Evolutionary conservation across 2,113 vertebrate genomes (phyloP), one percentile per base, ranked within the genome.

Genomic region (Paralichthys olivaceus): DNA sequence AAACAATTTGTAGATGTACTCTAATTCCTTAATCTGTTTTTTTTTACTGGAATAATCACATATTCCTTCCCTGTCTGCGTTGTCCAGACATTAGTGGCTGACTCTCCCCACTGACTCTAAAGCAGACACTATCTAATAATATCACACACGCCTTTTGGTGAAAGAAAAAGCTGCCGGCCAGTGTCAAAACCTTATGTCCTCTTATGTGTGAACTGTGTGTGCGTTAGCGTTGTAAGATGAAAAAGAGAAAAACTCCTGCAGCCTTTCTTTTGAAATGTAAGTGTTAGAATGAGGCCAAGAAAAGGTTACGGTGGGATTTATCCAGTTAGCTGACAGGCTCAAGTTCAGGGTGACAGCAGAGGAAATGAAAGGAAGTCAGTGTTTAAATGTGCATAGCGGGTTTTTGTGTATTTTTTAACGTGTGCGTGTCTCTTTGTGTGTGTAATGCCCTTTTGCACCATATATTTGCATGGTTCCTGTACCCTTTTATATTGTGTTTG

Each of bases 101-200:
- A 1, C 14, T 49, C 37, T 55, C 37, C 76, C 55, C 29, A 45
- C 54, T 2, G 15, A 7, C 60, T 54, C 62, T 59, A 76, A 68
- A 75, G 47, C 47, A 6, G 47, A 53, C 49, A 9, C 49, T 53
- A 53, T 53, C 49, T 22, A 53, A 53, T 53, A 53, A 53, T 53
- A 53, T 53, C 49, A n/a, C 49, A 53, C 20, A 9, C 7, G 49
- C 19, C 67, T 74, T 61, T 69, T 81, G 40, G 67, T 81, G 67
- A 63, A 73, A 75, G 69, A 79, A 65, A 57, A 77, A 85, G 71
- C 73, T 20, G 5, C 1, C 0, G 29, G 71, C 54, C 58, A 63
- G 13, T 65, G 79, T 87, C 72, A 79, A 23, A 75, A 47, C 53
- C 54, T 45, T 32, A 22, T 26, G 69, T 68, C 49, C 45, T 58